These are phyloP conservation scores for Drosophila fuyamai DNA, from an alignment of 1,140 invertebrate species.

Conservation along the genomic window DNA sequence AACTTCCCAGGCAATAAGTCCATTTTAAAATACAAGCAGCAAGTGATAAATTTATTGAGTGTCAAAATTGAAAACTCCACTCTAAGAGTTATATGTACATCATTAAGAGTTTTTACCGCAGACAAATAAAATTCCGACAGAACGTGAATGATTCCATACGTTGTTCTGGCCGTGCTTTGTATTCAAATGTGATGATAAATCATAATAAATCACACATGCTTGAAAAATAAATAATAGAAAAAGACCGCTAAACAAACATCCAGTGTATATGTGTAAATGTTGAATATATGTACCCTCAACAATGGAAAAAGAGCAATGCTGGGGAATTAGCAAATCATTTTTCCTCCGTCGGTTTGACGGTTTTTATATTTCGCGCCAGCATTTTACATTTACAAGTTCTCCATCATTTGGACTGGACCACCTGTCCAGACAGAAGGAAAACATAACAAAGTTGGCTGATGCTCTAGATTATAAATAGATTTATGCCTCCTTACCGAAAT, in stretches of 20 bases:
- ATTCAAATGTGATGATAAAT: conserved; percentile 64
- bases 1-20: background rate
- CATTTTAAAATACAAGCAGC: background rate
- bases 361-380: conserved; percentile 9
- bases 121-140: conserved; percentile 14
- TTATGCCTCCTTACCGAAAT: conserved; percentile 29
- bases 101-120: background rate
- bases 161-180: conserved; percentile 11
- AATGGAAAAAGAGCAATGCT: conserved; percentile 53
- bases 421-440: conserved; percentile 40
- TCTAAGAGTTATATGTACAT: background rate
- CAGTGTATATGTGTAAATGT: conserved; percentile 25
- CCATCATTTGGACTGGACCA: conserved; percentile 44
- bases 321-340: conserved; percentile 63
- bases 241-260: conserved; percentile 51
- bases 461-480: conserved; percentile 56
- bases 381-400: conserved; percentile 17
- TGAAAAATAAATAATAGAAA: conserved; percentile 49
- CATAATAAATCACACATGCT: conserved; percentile 72
- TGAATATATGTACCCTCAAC: conserved; percentile 22
- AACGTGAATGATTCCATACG: conserved; percentile 58
- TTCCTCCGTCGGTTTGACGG: conserved; percentile 38
- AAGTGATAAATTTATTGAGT: conserved; percentile 2
- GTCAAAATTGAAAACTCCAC: background rate
- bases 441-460: conserved; percentile 38